phyloP scores from a whole-genome alignment of 2,888 invertebrate species.

The Prenolepis imparis region DNA sequence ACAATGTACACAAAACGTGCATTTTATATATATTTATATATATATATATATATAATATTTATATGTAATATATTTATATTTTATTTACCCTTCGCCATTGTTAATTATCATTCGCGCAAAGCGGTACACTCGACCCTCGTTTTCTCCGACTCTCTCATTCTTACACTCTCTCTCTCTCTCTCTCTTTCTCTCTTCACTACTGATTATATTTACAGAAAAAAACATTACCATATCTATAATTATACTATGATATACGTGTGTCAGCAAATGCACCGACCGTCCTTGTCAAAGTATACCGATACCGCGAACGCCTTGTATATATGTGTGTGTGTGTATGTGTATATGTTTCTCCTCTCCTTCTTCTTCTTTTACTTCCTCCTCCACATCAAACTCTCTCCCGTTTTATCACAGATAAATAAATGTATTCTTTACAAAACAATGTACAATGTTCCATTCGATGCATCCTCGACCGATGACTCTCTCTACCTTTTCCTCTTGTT shows the following conservation, averaged over 20 bases:
- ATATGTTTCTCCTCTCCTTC: constrained; percentile 28
- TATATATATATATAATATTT: constrained; percentile 6
- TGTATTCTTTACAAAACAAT: constrained; percentile 84
- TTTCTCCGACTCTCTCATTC: background rate
- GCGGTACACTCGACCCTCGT: constrained; percentile 56
- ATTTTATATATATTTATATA: constrained; percentile 43
- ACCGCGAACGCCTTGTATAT: constrained; percentile 54
- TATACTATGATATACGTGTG: constrained; percentile 77
- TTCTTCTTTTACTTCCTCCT: constrained; percentile 29
- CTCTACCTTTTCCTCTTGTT: constrained; percentile 47
- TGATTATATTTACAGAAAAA: constrained; percentile 81
- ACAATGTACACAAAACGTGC: constrained; percentile 69
- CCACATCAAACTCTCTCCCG: constrained; percentile 67
- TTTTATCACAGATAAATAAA: constrained; percentile 86
- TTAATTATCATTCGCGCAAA: constrained; percentile 26
- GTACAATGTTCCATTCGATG: constrained; percentile 71
- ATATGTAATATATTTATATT: background rate
- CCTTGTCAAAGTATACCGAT: constrained; percentile 72
- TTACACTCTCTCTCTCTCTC: background rate
- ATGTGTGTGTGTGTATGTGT: constrained; percentile 8
- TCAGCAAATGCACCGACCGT: constrained; percentile 80
- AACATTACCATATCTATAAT: constrained; percentile 71
- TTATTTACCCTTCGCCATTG: constrained; percentile 31
- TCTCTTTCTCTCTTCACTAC: constrained; percentile 35
- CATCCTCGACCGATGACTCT: constrained; percentile 39